phyloP scores from a whole-genome alignment of 2,797 vertebrate genomes.

The Sebastes taczanowskii region DNA sequence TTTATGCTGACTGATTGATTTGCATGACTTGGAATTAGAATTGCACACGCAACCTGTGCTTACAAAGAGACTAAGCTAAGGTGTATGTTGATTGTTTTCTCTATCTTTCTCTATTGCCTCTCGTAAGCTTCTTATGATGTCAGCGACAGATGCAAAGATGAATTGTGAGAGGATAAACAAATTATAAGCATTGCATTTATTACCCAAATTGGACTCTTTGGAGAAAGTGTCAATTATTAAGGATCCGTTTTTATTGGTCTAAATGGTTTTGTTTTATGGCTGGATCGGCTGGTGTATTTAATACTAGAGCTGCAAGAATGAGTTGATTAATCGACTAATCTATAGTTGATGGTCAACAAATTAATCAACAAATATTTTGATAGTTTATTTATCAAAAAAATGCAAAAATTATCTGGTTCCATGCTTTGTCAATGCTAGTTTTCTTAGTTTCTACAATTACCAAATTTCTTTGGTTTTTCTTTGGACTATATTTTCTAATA shows the following conservation, averaged over 20 bases:
- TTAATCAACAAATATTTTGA: too few relatives aligned
- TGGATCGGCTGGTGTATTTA: neutral
- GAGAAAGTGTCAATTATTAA: neutral
- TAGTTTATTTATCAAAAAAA: too few relatives aligned
- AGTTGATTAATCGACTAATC: too few relatives aligned
- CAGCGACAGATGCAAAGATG: neutral
- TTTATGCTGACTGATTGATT: neutral
- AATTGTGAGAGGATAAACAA: neutral
- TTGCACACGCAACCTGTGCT: neutral
- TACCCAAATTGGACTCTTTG: neutral
- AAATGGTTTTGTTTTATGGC: neutral
- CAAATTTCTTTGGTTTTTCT: accelerated
- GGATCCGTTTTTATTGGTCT: accelerated
- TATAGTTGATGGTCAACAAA: too few relatives aligned
- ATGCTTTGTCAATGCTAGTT: too few relatives aligned
- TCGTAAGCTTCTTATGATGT: neutral
- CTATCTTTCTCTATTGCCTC: neutral
- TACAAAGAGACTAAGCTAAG: neutral
- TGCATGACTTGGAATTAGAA: neutral
- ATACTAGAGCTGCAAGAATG: accelerated
- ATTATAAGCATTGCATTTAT: neutral
- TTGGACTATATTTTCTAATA: neutral
- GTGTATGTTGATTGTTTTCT: neutral
- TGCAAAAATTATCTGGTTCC: accelerated
- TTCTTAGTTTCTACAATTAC: neutral